phyloP scores from a whole-genome alignment of 1,140 invertebrate genomes.

The Sarcophaga peregrina region DNA sequence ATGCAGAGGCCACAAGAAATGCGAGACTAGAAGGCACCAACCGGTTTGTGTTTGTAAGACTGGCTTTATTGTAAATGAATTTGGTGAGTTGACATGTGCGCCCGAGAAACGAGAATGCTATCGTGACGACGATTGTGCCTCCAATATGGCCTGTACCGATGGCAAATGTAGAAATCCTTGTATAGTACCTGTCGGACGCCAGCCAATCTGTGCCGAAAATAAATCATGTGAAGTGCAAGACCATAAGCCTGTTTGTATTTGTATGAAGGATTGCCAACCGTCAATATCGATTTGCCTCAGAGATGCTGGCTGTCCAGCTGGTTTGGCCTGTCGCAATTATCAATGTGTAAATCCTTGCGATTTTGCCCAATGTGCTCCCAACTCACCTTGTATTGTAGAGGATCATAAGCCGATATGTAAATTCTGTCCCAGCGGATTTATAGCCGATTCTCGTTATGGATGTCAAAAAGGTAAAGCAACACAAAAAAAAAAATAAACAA shows the following conservation, averaged over 20 bases:
- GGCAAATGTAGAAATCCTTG: slow-evolving; percentile 88
- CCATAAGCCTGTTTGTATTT: slow-evolving; percentile 86
- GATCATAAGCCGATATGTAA: slow-evolving; percentile 93
- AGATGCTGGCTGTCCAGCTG: slow-evolving; percentile 86
- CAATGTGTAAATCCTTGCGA: slow-evolving; percentile 91
- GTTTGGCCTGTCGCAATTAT: slow-evolving; percentile 86
- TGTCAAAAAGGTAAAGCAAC: slow-evolving; percentile 89
- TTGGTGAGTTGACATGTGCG: slow-evolving; percentile 84
- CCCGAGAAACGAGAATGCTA: slow-evolving; percentile 82
- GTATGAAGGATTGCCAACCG: slow-evolving; percentile 86
- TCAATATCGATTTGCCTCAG: slow-evolving; percentile 87
- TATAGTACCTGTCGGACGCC: slow-evolving; percentile 70
- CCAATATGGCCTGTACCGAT: slow-evolving; percentile 84
- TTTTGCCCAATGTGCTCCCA: slow-evolving; percentile 80
- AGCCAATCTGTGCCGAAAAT: slow-evolving; percentile 77
- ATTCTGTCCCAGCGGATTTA: slow-evolving; percentile 91
- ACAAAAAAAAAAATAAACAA: slow-evolving; percentile 48
- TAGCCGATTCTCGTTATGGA: slow-evolving; percentile 88
- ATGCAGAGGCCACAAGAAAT: slow-evolving; percentile 85
- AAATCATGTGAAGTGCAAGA: slow-evolving; percentile 88
- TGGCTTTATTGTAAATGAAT: slow-evolving; percentile 86
- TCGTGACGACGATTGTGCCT: slow-evolving; percentile 84
- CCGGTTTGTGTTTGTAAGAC: slow-evolving; percentile 89
- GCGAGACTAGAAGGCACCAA: slow-evolving; percentile 85
- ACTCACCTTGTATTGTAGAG: slow-evolving; percentile 89